Conservation (phyloP, 2,797 vertebrate genomes). For the Ibycter americanus region DNA sequence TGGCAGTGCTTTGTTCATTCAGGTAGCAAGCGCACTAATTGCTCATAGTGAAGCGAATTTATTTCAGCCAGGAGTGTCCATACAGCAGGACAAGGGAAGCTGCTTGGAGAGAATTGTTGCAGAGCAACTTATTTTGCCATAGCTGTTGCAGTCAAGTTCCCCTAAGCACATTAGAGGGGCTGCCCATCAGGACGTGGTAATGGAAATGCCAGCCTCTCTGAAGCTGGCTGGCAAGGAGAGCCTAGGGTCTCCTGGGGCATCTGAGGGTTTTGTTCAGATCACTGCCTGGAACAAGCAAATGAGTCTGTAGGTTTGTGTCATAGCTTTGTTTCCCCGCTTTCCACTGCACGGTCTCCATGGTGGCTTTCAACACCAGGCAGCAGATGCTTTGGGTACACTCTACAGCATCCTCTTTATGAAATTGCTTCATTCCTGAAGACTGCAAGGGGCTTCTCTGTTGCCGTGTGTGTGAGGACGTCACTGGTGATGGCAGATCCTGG, state of each 20-base stretch:
- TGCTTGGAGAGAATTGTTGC: background rate
- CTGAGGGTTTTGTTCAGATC: accelerated
- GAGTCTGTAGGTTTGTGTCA: background rate
- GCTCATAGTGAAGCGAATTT: background rate
- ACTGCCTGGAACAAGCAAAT: background rate
- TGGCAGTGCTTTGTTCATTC: background rate
- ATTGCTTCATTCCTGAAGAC: too few species aligned
- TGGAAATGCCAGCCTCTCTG: background rate
- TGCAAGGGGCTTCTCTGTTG: background rate
- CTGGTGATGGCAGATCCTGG: background rate
- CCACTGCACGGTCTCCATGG: accelerated
- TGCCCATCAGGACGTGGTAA: background rate
- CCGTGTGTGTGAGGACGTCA: accelerated
- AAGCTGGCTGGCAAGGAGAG: background rate
- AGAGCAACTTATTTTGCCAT: background rate
- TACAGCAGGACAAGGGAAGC: background rate
- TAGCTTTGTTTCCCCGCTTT: background rate
- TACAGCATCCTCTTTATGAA: background rate
- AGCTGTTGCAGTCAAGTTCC: background rate
- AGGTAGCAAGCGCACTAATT: background rate
- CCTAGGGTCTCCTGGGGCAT: accelerated
- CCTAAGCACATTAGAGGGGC: accelerated
- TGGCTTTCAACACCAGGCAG: accelerated
- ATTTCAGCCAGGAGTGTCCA: background rate
- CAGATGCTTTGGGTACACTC: accelerated